Evolutionary conservation across 2,797 vertebrate species (phyloP).

Genomic region (Diplodus sargus): DNA sequence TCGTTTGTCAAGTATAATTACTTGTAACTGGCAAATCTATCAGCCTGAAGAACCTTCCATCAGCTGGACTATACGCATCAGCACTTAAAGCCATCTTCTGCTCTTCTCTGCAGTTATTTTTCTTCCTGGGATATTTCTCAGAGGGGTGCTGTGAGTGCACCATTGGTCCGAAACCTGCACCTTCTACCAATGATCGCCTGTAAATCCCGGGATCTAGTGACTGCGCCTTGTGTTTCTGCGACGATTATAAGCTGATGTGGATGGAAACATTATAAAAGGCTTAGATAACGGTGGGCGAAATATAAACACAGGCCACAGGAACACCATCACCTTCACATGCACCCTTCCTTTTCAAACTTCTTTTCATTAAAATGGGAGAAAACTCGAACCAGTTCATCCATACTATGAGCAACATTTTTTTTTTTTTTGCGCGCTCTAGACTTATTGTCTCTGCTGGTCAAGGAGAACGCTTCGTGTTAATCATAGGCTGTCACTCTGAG

Average conservation of each 20-base stretch:
- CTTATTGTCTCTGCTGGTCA: constrained; percentile 73
- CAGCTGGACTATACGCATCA: background rate
- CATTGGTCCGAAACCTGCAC: background rate
- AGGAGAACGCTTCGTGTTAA: constrained; percentile 74
- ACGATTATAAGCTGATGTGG: background rate
- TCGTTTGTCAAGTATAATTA: too few species aligned
- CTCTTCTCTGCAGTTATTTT: background rate
- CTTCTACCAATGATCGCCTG: background rate
- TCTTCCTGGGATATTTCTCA: background rate
- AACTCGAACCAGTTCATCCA: constrained; percentile 10
- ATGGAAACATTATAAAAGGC: background rate
- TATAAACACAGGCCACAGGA: background rate
- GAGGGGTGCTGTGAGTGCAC: background rate
- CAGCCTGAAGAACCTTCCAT: background rate
- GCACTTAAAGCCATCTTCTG: background rate
- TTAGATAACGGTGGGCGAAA: background rate
- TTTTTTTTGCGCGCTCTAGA: constrained; percentile 60
- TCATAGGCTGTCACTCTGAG: constrained; percentile 77
- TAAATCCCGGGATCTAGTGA: background rate
- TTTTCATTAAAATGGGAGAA: background rate
- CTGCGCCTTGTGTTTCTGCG: constrained; percentile 14
- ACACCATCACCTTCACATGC: background rate
- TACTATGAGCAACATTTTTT: constrained; percentile 47
- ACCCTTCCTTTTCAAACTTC: constrained; percentile 3
- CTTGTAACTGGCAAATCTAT: too few species aligned